Conservation (phyloP, 2,888 invertebrate species). For the Scaptomyza parva region DNA sequence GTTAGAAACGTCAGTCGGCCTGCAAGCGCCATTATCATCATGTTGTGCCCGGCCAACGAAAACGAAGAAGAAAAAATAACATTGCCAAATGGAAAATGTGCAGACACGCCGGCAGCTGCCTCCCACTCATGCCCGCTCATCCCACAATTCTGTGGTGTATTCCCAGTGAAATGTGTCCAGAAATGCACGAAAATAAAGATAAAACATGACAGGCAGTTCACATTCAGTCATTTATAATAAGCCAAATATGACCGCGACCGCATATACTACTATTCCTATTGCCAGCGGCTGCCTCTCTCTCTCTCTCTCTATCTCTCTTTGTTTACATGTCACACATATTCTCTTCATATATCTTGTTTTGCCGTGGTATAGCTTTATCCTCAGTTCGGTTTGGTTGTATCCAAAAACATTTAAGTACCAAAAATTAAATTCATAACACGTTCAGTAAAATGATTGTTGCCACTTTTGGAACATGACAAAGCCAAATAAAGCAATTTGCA, state of each 20-base stretch:
- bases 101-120: constrained; percentile 64
- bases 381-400: not conserved
- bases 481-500: no score
- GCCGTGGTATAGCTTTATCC: constrained; percentile 10
- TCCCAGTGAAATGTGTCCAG: constrained; percentile 52
- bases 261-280: constrained; percentile 38
- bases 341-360: not conserved
- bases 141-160: not conserved
- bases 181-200: constrained; percentile 79
- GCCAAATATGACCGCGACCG: constrained; percentile 72
- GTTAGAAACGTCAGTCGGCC: constrained; percentile 79
- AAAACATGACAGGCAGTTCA: constrained; percentile 80
- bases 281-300: not conserved
- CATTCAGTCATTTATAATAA: constrained; percentile 78
- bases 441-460: not conserved
- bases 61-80: constrained; percentile 13
- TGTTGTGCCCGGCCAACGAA: constrained; percentile 43
- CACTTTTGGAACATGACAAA: not conserved
- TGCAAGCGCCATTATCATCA: constrained; percentile 79
- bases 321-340: not conserved
- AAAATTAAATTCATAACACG: not conserved
- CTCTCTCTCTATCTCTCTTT: not conserved
- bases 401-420: constrained; percentile 15
- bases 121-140: constrained; percentile 1
- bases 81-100: constrained; percentile 72